These are phyloP conservation scores for Dipus sagitta DNA, from an alignment of 2,797 vertebrate species.

Conservation along the genomic window DNA sequence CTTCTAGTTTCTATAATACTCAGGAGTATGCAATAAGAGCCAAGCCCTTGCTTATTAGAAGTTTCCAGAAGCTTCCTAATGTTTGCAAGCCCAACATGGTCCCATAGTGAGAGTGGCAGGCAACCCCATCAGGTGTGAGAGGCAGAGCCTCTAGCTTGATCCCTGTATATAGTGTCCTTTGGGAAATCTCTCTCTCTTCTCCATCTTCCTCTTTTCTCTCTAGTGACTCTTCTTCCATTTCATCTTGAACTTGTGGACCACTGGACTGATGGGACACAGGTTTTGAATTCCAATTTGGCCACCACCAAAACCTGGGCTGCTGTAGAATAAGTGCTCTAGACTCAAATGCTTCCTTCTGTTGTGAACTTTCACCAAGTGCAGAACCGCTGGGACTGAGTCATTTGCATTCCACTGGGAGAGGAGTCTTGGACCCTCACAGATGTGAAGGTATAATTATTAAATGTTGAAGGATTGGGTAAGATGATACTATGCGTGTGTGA, in stretches of 20 bases:
- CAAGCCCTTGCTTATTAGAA: constrained; percentile 2
- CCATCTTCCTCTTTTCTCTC: neutral
- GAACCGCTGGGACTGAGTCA: neutral
- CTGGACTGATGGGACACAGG: neutral
- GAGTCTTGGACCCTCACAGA: neutral
- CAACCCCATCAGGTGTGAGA: neutral
- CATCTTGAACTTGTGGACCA: neutral
- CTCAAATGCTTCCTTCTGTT: neutral
- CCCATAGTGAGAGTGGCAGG: neutral
- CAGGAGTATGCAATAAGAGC: neutral
- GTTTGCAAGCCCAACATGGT: neutral
- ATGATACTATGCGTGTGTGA: neutral
- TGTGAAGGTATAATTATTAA: constrained; percentile 24
- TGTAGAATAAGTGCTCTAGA: neutral
- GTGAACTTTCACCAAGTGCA: neutral
- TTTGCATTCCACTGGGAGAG: neutral
- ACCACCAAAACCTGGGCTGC: neutral
- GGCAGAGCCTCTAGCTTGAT: neutral
- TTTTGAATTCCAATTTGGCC: neutral
- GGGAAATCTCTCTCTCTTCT: neutral
- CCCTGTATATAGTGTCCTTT: neutral
- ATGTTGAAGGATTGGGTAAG: constrained; percentile 22
- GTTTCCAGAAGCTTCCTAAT: neutral
- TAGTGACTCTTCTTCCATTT: neutral
- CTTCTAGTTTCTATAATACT: neutral